These are phyloP conservation scores for Colletes collaris DNA, from an alignment of 2,888 invertebrate genomes.

Conservation along the genomic window DNA sequence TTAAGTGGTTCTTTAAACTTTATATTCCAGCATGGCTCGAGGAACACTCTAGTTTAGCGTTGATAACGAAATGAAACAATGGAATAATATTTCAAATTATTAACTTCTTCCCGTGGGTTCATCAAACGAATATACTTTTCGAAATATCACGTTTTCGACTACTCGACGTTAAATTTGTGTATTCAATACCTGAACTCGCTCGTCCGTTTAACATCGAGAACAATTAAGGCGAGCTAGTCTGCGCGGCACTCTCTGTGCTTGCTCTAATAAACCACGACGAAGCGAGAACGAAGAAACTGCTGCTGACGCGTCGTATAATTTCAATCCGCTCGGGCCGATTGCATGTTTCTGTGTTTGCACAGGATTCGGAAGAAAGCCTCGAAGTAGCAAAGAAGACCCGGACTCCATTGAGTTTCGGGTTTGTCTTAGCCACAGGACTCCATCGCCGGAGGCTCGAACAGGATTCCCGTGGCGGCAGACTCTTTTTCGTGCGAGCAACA, in stretches of 20 bases:
- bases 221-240: too few relatives aligned
- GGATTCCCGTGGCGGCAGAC: conserved; percentile 51
- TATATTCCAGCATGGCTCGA: too few relatives aligned
- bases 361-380: conserved; percentile 22
- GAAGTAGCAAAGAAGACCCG: conserved; percentile 9
- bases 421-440: conserved; percentile 58
- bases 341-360: conserved; percentile 20
- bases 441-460: conserved; percentile 49
- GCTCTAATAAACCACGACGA: not conserved
- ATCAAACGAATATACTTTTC: too few relatives aligned
- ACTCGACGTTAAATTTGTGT: too few relatives aligned
- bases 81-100: too few relatives aligned
- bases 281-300: not conserved
- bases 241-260: not conserved
- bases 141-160: too few relatives aligned
- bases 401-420: conserved; percentile 41
- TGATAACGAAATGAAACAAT: too few relatives aligned
- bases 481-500: conserved; percentile 57
- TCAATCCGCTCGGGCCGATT: not conserved
- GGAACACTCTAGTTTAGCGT: too few relatives aligned
- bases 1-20: too few relatives aligned
- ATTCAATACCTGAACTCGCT: too few relatives aligned
- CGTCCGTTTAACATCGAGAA: too few relatives aligned
- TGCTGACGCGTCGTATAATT: conserved; percentile 23
- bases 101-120: too few relatives aligned